These are phyloP conservation scores for Hirudo medicinalis DNA, from an alignment of 1,140 invertebrate species.

Conservation along the genomic window DNA sequence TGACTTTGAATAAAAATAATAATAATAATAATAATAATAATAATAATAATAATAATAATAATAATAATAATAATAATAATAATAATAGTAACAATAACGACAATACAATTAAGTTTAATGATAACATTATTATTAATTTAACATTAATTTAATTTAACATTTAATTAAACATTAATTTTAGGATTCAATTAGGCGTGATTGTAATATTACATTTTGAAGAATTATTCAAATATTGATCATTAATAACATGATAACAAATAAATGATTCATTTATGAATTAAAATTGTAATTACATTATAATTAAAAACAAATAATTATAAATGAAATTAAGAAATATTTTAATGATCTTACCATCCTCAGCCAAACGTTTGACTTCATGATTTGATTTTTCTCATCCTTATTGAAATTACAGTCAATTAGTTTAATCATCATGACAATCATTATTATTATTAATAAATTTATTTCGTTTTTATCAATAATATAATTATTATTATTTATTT, in stretches of 20 bases:
- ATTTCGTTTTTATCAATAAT: no score
- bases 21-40: no score
- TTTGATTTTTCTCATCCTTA: constrained; percentile 98
- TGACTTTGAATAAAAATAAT: no score
- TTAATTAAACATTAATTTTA: background rate
- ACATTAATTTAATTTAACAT: background rate
- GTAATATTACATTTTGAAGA: no score
- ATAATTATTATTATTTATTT: no score
- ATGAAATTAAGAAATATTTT: background rate
- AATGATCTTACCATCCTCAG: constrained; percentile 59
- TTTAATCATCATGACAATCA: background rate
- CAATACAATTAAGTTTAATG: background rate
- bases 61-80: no score
- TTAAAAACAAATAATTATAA: background rate
- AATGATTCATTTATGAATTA: background rate
- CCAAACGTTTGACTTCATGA: constrained; percentile 98
- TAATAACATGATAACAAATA: background rate
- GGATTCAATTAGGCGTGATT: background rate
- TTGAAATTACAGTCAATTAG: no score
- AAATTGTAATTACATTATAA: background rate
- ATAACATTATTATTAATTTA: background rate
- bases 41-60: no score
- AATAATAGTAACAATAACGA: no score
- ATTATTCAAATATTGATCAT: background rate
- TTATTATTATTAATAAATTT: no score